Evolutionary conservation across 2,888 invertebrate species (phyloP).

Genomic region (Horisme vitalbata): DNA sequence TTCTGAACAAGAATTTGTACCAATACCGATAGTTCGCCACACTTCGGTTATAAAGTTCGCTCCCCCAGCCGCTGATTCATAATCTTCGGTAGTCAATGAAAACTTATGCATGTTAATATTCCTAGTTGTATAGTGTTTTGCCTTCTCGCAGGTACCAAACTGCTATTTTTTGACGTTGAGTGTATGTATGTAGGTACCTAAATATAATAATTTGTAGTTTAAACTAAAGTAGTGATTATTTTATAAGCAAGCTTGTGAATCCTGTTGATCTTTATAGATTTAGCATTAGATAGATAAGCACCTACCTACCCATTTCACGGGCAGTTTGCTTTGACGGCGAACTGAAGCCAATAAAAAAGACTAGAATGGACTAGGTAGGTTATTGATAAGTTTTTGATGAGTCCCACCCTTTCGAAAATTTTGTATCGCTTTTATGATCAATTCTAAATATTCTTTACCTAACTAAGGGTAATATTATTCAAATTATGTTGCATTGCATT

Average conservation of each 20-base stretch:
- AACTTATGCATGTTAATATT: too few species aligned
- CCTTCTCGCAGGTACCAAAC: too few species aligned
- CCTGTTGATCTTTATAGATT: slow-evolving; percentile 18
- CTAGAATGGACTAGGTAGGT: neutral
- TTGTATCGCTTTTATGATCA: slow-evolving; percentile 11
- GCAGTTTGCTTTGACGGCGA: too few species aligned
- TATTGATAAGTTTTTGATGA: slow-evolving; percentile 40
- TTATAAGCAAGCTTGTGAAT: slow-evolving; percentile 27
- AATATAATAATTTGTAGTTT: neutral
- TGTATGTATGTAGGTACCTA: neutral
- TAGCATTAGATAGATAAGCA: too few species aligned
- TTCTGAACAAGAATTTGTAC: slow-evolving; percentile 69
- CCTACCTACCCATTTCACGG: too few species aligned
- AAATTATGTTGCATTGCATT: too few species aligned
- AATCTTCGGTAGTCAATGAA: too few species aligned
- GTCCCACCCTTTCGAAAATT: too few species aligned
- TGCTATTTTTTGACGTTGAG: too few species aligned
- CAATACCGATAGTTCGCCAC: slow-evolving; percentile 65
- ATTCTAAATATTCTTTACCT: too few species aligned
- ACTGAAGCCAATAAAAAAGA: neutral
- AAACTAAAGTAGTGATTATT: neutral
- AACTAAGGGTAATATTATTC: too few species aligned
- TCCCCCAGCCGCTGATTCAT: slow-evolving; percentile 83
- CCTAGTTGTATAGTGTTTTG: too few species aligned
- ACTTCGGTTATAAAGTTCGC: slow-evolving; percentile 94